Conservation (phyloP, 2,888 invertebrate species). For the Eupithecia subumbrata region DNA sequence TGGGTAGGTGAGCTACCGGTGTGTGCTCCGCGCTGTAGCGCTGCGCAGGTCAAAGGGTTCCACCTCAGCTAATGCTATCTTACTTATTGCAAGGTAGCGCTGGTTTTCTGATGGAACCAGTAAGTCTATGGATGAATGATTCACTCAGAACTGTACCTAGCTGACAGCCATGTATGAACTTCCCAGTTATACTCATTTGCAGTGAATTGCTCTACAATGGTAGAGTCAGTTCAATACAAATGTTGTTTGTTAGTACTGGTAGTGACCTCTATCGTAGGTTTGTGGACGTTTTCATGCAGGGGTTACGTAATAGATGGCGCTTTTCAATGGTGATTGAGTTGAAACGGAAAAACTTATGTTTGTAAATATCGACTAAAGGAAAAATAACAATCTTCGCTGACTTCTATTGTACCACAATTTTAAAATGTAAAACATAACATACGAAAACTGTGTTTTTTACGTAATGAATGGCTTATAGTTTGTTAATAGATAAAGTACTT, state of each 20-base stretch:
- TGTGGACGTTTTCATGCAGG: slow-evolving; percentile 3
- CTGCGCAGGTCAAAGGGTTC: too few species aligned
- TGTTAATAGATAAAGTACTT: too few species aligned
- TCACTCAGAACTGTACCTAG: slow-evolving; percentile 17
- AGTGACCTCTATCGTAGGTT: slow-evolving; percentile 37
- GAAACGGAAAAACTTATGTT: not conserved
- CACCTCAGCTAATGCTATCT: too few species aligned
- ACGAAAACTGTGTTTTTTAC: too few species aligned
- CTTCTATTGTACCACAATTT: too few species aligned
- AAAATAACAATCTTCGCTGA: too few species aligned
- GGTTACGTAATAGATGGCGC: slow-evolving; percentile 34
- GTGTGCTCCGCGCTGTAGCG: too few species aligned
- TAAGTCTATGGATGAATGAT: slow-evolving; percentile 33
- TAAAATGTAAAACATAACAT: too few species aligned
- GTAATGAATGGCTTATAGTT: too few species aligned
- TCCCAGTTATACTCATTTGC: slow-evolving; percentile 9
- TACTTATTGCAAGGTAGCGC: too few species aligned
- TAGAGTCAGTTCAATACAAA: not conserved
- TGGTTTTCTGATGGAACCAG: too few species aligned
- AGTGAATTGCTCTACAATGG: slow-evolving; percentile 3
- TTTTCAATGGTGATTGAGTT: not conserved
- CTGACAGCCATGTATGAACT: slow-evolving; percentile 14
- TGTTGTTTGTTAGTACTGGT: slow-evolving; percentile 5
- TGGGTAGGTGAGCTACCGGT: too few species aligned
- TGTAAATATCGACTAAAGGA: not conserved